Conservation (phyloP, 2,797 vertebrate species). For the Phyllotis vaccarum region DNA sequence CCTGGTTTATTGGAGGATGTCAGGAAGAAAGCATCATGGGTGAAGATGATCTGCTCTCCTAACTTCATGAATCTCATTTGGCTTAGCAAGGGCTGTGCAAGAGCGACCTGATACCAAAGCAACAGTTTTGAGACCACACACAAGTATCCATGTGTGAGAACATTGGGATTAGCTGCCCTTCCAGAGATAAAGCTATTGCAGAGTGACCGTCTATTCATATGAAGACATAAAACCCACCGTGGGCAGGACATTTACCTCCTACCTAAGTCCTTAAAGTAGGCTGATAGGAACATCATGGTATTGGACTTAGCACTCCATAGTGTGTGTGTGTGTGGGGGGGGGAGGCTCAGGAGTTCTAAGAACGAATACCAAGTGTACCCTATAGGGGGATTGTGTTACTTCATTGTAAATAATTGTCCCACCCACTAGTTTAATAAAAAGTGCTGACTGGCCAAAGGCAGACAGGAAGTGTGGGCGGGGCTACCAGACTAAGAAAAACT, state of each 20-base stretch:
- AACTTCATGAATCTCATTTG: conserved; percentile 48
- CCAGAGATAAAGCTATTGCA: neutral
- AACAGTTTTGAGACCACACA: neutral
- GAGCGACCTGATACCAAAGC: neutral
- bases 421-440: too few species aligned
- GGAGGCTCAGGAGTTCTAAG: neutral
- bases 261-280: neutral
- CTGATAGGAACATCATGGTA: neutral
- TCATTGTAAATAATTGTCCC: too few species aligned
- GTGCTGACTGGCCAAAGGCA: too few species aligned
- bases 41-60: neutral
- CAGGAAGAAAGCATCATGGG: conserved; percentile 8
- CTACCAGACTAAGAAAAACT: too few species aligned
- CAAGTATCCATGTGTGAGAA: neutral
- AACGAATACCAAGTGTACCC: too few species aligned
- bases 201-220: neutral
- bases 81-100: neutral
- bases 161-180: neutral
- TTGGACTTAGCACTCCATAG: neutral
- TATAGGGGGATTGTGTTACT: too few species aligned
- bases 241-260: neutral
- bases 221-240: neutral
- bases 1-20: conserved; percentile 35
- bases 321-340: neutral
- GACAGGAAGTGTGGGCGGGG: too few species aligned